A percentile compares a stretch with the other conserved stretches of the same genome.
These are phyloP conservation scores for Pterostichus niger DNA, from an alignment of 2,888 invertebrate species.

Conservation along the genomic window DNA sequence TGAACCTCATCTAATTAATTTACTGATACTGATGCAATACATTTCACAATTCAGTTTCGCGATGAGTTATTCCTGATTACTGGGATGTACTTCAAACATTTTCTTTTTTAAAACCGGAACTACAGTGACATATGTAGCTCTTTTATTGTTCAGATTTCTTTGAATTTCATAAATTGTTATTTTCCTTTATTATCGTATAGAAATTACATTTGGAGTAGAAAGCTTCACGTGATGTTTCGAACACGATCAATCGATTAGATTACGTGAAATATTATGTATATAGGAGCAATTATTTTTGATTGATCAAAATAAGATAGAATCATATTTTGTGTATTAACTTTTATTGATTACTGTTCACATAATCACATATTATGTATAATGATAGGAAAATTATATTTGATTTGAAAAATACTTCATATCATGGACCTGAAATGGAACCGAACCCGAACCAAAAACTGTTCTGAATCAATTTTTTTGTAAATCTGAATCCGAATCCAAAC, in stretches of 20 bases:
- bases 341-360: too few relatives aligned
- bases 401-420: too few relatives aligned
- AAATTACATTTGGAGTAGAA: not conserved
- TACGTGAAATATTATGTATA: not conserved
- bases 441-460: too few relatives aligned
- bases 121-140: not conserved
- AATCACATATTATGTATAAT: too few relatives aligned
- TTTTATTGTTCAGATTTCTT: not conserved
- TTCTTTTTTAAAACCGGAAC: too few relatives aligned
- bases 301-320: not conserved
- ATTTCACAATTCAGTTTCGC: not conserved
- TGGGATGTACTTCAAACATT: not conserved
- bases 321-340: not conserved
- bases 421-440: too few relatives aligned
- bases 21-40: not conserved
- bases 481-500: too few relatives aligned
- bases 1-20: slow-evolving; percentile 6
- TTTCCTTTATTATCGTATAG: not conserved
- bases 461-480: too few relatives aligned
- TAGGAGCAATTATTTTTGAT: not conserved
- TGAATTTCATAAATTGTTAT: not conserved
- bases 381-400: too few relatives aligned
- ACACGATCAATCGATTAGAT: not conserved
- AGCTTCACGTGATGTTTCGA: not conserved
- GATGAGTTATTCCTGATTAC: not conserved